Percentiles rank a stretch among this genome's conserved stretches.
phyloP scores from a whole-genome alignment of 2,888 invertebrate species.

The Charanyca ferruginea region DNA sequence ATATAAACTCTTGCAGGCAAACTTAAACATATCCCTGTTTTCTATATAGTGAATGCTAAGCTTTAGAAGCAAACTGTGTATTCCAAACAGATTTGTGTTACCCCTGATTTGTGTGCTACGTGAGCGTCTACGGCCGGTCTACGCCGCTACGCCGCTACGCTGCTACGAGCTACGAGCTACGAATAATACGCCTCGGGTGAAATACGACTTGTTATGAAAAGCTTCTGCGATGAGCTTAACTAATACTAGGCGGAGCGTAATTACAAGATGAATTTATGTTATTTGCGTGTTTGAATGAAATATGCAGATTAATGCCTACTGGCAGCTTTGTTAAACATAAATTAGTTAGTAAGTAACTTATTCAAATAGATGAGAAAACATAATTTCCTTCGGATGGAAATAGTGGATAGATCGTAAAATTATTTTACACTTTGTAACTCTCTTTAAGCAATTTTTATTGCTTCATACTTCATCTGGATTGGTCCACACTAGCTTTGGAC shows the following conservation, averaged over 20 bases:
- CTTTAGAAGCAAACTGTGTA: slow-evolving; percentile 38
- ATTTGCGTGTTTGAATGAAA: slow-evolving; percentile 4
- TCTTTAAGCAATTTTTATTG: no score
- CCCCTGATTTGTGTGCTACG: slow-evolving; percentile 61
- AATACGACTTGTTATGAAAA: slow-evolving; percentile 53
- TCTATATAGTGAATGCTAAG: slow-evolving; percentile 3
- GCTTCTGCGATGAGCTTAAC: slow-evolving; percentile 52
- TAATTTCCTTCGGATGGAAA: background rate
- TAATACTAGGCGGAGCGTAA: slow-evolving; percentile 29
- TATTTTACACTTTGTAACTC: background rate
- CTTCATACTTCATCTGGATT: no score
- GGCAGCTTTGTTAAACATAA: background rate
- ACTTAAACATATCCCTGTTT: background rate
- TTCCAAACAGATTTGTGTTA: slow-evolving; percentile 55
- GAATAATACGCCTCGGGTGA: slow-evolving; percentile 30
- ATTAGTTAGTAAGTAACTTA: background rate
- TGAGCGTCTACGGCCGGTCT: slow-evolving; percentile 64
- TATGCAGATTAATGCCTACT: background rate
- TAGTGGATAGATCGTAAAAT: background rate
- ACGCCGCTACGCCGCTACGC: slow-evolving; percentile 54
- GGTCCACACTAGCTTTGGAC: no score
- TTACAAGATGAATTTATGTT: slow-evolving; percentile 24
- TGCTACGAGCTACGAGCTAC: slow-evolving; percentile 56
- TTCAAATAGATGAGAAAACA: background rate
- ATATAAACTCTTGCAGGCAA: background rate